phyloP scores from a whole-genome alignment of 2,113 vertebrate species.

The Muscicapa adusta region DNA sequence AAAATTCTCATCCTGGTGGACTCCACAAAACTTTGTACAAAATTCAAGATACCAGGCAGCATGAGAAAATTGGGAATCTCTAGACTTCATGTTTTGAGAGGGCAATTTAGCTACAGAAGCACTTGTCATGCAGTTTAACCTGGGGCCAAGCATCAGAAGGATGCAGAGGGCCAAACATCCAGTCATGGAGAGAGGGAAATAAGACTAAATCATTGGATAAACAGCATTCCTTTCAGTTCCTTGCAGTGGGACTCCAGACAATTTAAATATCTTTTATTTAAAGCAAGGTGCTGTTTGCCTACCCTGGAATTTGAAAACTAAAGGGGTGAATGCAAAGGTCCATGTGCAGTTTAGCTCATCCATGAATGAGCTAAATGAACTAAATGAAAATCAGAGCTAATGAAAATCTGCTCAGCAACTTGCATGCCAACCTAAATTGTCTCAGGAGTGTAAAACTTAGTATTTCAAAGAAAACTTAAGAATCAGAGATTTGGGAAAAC shows the following conservation, averaged over 20 bases:
- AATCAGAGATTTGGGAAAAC: neutral
- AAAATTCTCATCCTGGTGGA: neutral
- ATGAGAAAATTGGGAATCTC: neutral
- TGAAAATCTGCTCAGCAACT: neutral
- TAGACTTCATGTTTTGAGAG: neutral
- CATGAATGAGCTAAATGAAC: neutral
- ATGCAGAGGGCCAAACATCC: neutral
- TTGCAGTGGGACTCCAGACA: neutral
- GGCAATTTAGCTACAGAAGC: neutral
- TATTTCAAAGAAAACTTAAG: neutral
- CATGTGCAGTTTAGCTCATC: neutral
- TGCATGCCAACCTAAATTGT: neutral
- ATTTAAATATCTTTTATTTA: neutral
- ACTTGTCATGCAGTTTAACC: neutral
- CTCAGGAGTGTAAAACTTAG: neutral
- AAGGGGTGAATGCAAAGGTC: neutral
- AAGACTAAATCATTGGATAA: neutral
- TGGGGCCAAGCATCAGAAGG: neutral
- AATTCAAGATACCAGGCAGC: neutral
- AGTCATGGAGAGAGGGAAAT: neutral
- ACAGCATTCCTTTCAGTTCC: neutral
- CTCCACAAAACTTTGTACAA: neutral
- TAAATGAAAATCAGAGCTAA: neutral
- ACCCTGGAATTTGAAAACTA: neutral
- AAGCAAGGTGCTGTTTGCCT: neutral